These are phyloP conservation scores for Propsilocerus akamusi DNA, from an alignment of 1,140 invertebrate genomes.

Conservation along the genomic window DNA sequence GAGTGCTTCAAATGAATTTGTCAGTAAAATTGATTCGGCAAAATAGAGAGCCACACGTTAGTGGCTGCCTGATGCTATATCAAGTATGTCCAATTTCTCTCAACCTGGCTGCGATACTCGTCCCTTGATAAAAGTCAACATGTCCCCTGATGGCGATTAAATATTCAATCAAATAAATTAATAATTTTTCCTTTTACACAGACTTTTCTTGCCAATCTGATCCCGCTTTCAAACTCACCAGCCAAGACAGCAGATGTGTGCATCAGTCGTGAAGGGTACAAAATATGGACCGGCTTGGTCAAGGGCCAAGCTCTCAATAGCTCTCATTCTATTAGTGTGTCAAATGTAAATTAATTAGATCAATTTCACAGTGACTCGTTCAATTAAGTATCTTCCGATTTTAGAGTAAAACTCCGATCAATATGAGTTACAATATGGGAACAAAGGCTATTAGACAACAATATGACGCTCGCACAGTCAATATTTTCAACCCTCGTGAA, in stretches of 20 bases:
- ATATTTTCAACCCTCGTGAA: neutral
- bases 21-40: neutral
- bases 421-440: neutral
- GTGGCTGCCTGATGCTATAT: neutral
- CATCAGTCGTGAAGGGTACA: neutral
- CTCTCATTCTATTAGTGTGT: neutral
- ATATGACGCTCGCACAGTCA: neutral
- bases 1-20: neutral
- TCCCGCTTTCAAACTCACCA: neutral
- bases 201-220: too few relatives aligned
- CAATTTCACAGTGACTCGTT: neutral
- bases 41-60: neutral
- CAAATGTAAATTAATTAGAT: neutral
- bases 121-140: constrained; percentile 41
- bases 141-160: constrained; percentile 29
- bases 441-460: neutral
- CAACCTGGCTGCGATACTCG: constrained; percentile 43
- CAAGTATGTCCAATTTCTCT: constrained; percentile 10
- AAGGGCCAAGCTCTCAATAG: neutral
- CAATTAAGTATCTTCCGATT: neutral
- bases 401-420: neutral
- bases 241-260: neutral
- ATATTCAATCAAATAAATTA: constrained; percentile 12
- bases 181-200: neutral
- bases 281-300: neutral